A percentile compares a stretch with the other conserved stretches of the same genome.
These are phyloP conservation scores for Aphidoletes aphidimyza DNA, from an alignment of 2,888 invertebrate genomes.

Conservation along the genomic window DNA sequence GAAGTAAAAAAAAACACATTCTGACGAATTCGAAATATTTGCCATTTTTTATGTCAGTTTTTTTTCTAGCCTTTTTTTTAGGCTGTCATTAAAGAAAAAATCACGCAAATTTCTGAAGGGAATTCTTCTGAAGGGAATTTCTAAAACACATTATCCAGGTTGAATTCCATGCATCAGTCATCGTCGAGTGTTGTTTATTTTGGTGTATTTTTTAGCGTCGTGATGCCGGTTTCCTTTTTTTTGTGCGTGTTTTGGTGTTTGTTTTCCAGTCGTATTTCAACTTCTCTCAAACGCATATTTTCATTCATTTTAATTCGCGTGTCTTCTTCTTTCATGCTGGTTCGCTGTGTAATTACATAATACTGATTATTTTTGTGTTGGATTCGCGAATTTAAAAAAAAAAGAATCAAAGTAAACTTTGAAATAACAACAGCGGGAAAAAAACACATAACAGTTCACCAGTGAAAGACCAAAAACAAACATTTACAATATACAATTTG, in stretches of 20 bases:
- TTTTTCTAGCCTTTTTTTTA: no score
- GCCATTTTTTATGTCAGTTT: neutral
- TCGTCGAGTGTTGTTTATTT: neutral
- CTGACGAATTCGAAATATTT: neutral
- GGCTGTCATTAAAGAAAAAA: no score
- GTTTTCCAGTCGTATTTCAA: neutral
- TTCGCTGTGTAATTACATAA: conserved; percentile 29
- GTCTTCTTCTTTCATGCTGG: neutral
- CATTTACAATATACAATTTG: neutral
- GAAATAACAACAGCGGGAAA: neutral
- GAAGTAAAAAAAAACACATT: neutral
- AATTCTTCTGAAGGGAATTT: neutral
- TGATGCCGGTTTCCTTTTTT: neutral
- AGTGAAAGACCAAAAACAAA: conserved; percentile 18
- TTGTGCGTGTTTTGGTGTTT: neutral
- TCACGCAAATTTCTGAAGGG: no score
- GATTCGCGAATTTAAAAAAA: neutral
- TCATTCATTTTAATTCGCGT: neutral
- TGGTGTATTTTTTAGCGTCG: neutral
- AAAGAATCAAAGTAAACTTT: neutral
- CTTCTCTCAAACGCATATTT: neutral
- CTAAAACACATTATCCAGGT: neutral
- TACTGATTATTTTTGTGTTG: neutral
- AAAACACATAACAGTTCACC: conserved; percentile 23
- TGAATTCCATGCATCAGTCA: conserved; percentile 28